Conservation (phyloP, 2,888 invertebrate species). For the Acronicta alni region DNA sequence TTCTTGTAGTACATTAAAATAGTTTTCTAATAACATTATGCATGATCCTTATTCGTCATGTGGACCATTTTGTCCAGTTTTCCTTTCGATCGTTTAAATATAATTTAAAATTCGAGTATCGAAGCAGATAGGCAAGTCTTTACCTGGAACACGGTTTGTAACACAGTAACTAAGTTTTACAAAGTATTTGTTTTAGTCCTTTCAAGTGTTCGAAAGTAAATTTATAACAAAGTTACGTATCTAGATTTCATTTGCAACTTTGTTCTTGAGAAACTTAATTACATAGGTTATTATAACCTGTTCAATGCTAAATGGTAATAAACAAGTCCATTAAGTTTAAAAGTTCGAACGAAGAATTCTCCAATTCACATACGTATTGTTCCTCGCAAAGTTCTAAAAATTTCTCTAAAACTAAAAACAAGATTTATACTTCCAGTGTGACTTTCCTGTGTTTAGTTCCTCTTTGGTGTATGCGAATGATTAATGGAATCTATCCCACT, state of each 20-base stretch:
- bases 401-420: conserved; percentile 14
- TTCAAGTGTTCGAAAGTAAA: conserved; percentile 1
- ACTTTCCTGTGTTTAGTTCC: neutral
- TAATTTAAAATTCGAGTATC: too few relatives aligned
- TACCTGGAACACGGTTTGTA: too few relatives aligned
- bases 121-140: too few relatives aligned
- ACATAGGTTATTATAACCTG: conserved; percentile 16
- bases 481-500: neutral
- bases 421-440: too few relatives aligned
- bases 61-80: too few relatives aligned
- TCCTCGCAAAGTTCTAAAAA: conserved; percentile 29
- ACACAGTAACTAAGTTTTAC: too few relatives aligned
- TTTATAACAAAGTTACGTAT: neutral
- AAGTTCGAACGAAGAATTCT: conserved; percentile 45
- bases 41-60: too few relatives aligned
- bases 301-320: conserved; percentile 27
- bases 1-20: too few relatives aligned
- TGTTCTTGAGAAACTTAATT: conserved; percentile 25
- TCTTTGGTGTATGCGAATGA: neutral
- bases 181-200: neutral
- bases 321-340: conserved; percentile 41
- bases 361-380: conserved; percentile 35
- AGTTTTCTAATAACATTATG: too few relatives aligned
- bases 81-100: too few relatives aligned
- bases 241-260: conserved; percentile 12